Evolutionary conservation across 2,888 invertebrate species (phyloP).

Genomic region (Drosophila kambysellisi): DNA sequence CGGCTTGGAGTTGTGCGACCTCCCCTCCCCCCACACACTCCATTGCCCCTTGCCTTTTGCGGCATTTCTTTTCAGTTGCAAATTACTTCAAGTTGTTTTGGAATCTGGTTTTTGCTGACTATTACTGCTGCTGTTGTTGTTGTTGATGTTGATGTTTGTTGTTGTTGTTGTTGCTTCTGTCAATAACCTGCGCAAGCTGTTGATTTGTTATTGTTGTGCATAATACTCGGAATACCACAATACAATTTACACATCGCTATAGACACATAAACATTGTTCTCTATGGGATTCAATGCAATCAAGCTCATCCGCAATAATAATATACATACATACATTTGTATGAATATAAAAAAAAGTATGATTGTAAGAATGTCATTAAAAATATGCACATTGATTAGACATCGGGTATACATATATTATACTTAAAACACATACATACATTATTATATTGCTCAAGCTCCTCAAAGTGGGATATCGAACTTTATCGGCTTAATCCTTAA

Average conservation of each 20-base stretch:
- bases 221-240: slow-evolving; percentile 14
- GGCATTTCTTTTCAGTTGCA: slow-evolving; percentile 75
- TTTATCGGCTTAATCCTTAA: slow-evolving; percentile 11
- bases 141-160: slow-evolving; percentile 3
- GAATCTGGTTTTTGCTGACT: slow-evolving; percentile 52
- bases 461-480: slow-evolving; percentile 7
- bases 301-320: slow-evolving; percentile 7
- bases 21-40: background rate
- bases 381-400: background rate
- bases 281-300: background rate
- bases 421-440: slow-evolving; percentile 43
- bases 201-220: slow-evolving; percentile 47
- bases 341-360: background rate
- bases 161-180: slow-evolving; percentile 41
- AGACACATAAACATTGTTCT: background rate
- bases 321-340: background rate
- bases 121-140: slow-evolving; percentile 19
- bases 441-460: slow-evolving; percentile 20
- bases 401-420: background rate
- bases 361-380: background rate
- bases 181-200: slow-evolving; percentile 62
- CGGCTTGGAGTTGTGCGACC: slow-evolving; percentile 6
- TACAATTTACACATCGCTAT: background rate
- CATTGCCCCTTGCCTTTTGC: slow-evolving; percentile 30
- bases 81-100: slow-evolving; percentile 70